phyloP scores from a whole-genome alignment of 2,797 vertebrate species.

The Astyanax mexicanus region DNA sequence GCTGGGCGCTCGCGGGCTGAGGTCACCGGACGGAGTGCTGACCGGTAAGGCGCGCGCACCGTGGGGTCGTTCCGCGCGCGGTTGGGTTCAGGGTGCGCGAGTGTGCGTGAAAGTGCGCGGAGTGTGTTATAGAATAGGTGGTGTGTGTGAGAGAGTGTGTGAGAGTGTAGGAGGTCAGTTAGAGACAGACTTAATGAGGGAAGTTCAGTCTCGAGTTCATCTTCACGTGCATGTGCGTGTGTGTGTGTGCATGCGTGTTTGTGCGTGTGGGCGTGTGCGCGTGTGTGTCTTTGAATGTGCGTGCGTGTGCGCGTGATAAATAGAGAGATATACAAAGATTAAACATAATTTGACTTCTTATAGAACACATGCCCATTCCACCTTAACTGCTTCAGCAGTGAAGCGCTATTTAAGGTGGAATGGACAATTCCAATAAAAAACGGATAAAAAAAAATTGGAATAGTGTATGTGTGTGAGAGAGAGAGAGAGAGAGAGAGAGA shows the following conservation, averaged over 20 bases:
- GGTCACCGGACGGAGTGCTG: background rate
- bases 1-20: background rate
- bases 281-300: no score
- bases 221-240: no score
- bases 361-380: no score
- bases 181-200: background rate
- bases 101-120: background rate
- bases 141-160: background rate
- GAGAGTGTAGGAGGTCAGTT: background rate
- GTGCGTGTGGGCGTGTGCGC: no score
- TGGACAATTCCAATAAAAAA: no score
- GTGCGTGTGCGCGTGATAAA: background rate
- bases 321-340: slow-evolving; percentile 26
- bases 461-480: background rate
- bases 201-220: slow-evolving; percentile 1
- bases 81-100: background rate
- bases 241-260: background rate
- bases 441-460: slow-evolving; percentile 26
- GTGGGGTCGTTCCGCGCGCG: background rate
- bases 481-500: background rate
- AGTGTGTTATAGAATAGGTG: background rate
- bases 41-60: background rate
- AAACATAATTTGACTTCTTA: no score
- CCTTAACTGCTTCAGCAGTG: no score
- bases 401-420: no score